phyloP scores from a whole-genome alignment of 92 coral and sea anemone genomes.

The Montipora capitata region DNA sequence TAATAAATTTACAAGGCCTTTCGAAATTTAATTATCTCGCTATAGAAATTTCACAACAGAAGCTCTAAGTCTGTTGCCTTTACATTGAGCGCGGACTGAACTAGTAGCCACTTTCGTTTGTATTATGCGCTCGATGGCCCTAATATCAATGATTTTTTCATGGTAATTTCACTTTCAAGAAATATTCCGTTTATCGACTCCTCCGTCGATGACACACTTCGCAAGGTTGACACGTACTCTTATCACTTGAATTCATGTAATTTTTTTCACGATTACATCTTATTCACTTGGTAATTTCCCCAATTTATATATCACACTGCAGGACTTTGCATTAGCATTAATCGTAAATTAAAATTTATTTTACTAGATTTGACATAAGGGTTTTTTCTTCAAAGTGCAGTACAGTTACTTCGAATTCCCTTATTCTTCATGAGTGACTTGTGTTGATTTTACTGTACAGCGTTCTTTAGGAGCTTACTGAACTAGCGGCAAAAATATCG shows the following conservation, averaged over 20 bases:
- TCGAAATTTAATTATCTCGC: slow-evolving; percentile 57
- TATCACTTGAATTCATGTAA: neutral
- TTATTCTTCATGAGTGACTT: neutral
- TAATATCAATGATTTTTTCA: neutral
- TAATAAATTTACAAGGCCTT: slow-evolving; percentile 53
- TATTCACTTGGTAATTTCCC: slow-evolving; percentile 35
- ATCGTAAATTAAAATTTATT: neutral
- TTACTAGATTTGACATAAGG: neutral
- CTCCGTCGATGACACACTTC: neutral
- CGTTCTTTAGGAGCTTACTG: too few species aligned
- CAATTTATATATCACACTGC: neutral
- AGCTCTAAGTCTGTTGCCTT: slow-evolving; percentile 11
- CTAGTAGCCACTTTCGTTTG: neutral
- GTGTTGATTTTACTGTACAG: neutral
- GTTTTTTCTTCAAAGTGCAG: neutral
- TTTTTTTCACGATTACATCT: slow-evolving; percentile 18
- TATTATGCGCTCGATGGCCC: slow-evolving; percentile 3
- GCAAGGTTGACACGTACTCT: neutral
- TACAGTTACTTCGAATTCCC: neutral
- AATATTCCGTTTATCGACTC: slow-evolving; percentile 18
- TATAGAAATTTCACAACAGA: slow-evolving; percentile 28
- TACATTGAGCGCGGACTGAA: neutral
- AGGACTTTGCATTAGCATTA: slow-evolving; percentile 1
- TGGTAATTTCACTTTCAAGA: slow-evolving; percentile 24
- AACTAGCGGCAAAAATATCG: neutral